Base-by-base conservation (phyloP, 2,113 vertebrate genomes). In the Heteronetta atricapilla region DNA sequence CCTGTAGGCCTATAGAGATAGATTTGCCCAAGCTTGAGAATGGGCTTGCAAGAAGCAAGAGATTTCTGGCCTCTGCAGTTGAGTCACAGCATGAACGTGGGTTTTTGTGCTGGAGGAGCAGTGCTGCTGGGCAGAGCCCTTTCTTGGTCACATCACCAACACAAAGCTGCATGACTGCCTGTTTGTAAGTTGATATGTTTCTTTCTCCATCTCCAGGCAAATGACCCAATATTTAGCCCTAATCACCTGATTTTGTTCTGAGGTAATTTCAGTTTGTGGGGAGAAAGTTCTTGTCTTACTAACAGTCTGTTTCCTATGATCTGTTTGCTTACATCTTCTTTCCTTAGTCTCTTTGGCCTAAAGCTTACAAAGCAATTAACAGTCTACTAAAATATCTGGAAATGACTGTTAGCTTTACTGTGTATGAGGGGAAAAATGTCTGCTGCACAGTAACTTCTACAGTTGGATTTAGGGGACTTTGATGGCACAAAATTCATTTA, bases 81-180 rank as follows among this genome's bases (percentile, higher is more conserved):
- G 33, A 75, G 21, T 31, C 29, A 33, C 28, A 5, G 4, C 2
- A 2, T 8, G 25, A 86, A 31, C 1, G 1, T 1, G 29, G 21
- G 20, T 26, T 28, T 28, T 59, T 56, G 60, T 25, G 44, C 22
- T 36, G 40, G 48, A 44, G 36, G 42, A 44, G 14, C 44, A 66
- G n/a, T 2, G 17, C n/a, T 68, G 73, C 74, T 48, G 74, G 40
- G 67, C 82, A 40, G 11, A 81, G 68, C 69, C 48, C 67, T 18
- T 46, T 58, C 53, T 12, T 0, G 0, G 25, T 16, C 82, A 69
- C 6, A 46, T 29, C 68, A 75, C 5, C 19, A 4, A 18, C 59
- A 12, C 2, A 4, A 18, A 52, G 29, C 78, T 48, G 31, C 5
- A 2, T 6, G 38, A 36, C 78, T 64, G 23, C 28, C 0, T 22